These are phyloP conservation scores for Glossosoma conforme DNA, from an alignment of 1,140 invertebrate species.

Conservation along the genomic window DNA sequence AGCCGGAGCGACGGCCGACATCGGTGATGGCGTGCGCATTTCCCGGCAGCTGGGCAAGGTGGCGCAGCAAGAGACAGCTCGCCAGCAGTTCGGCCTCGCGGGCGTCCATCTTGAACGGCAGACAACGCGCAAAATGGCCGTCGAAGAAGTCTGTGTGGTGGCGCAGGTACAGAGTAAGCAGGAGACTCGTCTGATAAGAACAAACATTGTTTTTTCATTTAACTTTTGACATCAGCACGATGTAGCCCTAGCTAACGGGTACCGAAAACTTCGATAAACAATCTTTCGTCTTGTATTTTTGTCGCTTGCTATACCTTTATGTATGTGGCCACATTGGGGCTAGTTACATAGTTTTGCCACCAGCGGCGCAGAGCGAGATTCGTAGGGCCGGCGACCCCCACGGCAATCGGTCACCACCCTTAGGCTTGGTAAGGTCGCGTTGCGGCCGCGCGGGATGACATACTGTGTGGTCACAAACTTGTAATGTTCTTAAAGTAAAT, in stretches of 20 bases:
- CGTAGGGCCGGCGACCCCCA: conserved; percentile 7
- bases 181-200: conserved; percentile 52
- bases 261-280: too few relatives aligned
- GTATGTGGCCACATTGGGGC: too few relatives aligned
- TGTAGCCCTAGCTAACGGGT: too few relatives aligned
- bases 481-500: too few relatives aligned
- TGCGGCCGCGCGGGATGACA: too few relatives aligned
- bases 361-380: conserved; percentile 24
- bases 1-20: conserved; percentile 32
- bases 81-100: conserved; percentile 47
- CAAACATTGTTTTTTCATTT: conserved; percentile 34
- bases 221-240: too few relatives aligned
- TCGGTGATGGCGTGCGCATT: conserved; percentile 72
- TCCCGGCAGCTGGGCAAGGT: conserved; percentile 71
- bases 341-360: too few relatives aligned
- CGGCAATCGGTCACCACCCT: too few relatives aligned
- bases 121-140: conserved; percentile 27
- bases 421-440: too few relatives aligned
- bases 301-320: too few relatives aligned
- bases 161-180: conserved; percentile 49
- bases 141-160: conserved; percentile 46
- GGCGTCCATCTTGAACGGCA: conserved; percentile 32
- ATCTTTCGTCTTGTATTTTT: too few relatives aligned
- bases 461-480: too few relatives aligned
- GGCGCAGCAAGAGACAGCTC: conserved; percentile 60